These are phyloP conservation scores for Caenorhabditis wallacei DNA, from an alignment of 2,888 invertebrate genomes.

Conservation along the genomic window DNA sequence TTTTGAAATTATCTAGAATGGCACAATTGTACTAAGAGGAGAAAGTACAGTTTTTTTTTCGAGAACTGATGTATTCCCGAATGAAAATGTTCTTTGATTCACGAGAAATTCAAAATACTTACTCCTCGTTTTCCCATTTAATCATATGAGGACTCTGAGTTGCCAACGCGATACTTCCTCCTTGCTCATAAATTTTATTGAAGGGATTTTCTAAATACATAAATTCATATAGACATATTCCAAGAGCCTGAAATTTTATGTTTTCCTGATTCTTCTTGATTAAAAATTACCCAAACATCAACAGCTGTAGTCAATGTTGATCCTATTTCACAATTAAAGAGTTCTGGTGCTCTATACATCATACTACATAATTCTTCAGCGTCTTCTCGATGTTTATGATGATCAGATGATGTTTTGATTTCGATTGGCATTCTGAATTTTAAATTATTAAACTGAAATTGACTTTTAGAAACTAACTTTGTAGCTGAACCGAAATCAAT, in stretches of 20 bases:
- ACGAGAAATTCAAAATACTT: slow-evolving; percentile 55
- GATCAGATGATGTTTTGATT: slow-evolving; percentile 83
- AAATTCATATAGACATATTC: slow-evolving; percentile 91
- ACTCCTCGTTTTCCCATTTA: slow-evolving; percentile 17
- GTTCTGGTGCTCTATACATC: slow-evolving; percentile 92
- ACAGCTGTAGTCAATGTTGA: slow-evolving; percentile 90
- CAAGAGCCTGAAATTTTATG: slow-evolving; percentile 88
- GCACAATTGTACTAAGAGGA: too few relatives aligned
- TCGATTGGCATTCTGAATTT: slow-evolving; percentile 83
- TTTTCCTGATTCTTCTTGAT: not conserved
- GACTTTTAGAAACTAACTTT: slow-evolving; percentile 17
- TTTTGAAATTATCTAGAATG: not conserved
- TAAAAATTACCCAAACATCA: slow-evolving; percentile 90
- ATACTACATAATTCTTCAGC: slow-evolving; percentile 92
- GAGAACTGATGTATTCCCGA: not conserved
- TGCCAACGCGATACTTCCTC: slow-evolving; percentile 92
- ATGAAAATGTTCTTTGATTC: not conserved
- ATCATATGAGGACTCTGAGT: slow-evolving; percentile 84
- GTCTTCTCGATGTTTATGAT: slow-evolving; percentile 87
- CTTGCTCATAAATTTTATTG: slow-evolving; percentile 90
- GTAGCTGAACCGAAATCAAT: slow-evolving; percentile 89
- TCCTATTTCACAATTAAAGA: slow-evolving; percentile 91
- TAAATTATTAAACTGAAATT: too few relatives aligned
- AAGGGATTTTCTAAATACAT: slow-evolving; percentile 92
- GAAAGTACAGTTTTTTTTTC: too few relatives aligned